Evolutionary conservation across 2,797 vertebrate genomes (phyloP), one percentile per base, ranked within the genome.

Genomic region (Bradypodion pumilum): DNA sequence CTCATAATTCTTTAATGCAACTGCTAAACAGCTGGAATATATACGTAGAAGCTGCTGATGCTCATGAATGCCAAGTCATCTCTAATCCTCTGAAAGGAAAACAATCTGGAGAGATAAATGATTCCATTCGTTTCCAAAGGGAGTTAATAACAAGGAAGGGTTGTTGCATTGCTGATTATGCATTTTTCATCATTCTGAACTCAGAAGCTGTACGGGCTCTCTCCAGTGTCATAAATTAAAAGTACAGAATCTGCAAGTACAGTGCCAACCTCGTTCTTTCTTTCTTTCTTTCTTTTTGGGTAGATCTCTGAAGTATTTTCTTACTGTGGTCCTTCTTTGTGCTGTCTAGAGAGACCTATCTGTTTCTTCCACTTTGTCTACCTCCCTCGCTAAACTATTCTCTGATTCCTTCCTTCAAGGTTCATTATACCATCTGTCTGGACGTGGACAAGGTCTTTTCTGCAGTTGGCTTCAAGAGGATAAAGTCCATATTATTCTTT

Each of bases 401-500:
- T 42, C 0, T 84, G 5, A 78, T 88, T 91, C n/a, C 69, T 91
- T 92, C 9, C n/a, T 82, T 60, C 83, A 91, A 99, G 98, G 97
- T 98, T 89, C 96, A 97, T 88, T 97, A 95, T 94, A 95, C 89
- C 2, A 91, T 99, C 86, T 95, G 91, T 81, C 93, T 98, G 94
- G 96, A 97, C 90, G 90, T 99, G 91, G 96, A 96, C 77, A 88
- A 95, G 85, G 87, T 97, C 56, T 74, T 99, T 93, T 96, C 95
- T 84, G 91, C 91, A 80, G 92, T 98, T 59, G 94, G 96, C 44
- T 93, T 97, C 89, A 96, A 95, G 40, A 97, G 96, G 87, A 97
- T 96, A 91, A 96, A 95, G 75, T 94, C 97, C 86, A 86, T 91
- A 16, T 91, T 99, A 84, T 92, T 97, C 69, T 96, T 97, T 92